Conservation (phyloP, 2,888 invertebrate genomes). For the Cantharis nigra region DNA sequence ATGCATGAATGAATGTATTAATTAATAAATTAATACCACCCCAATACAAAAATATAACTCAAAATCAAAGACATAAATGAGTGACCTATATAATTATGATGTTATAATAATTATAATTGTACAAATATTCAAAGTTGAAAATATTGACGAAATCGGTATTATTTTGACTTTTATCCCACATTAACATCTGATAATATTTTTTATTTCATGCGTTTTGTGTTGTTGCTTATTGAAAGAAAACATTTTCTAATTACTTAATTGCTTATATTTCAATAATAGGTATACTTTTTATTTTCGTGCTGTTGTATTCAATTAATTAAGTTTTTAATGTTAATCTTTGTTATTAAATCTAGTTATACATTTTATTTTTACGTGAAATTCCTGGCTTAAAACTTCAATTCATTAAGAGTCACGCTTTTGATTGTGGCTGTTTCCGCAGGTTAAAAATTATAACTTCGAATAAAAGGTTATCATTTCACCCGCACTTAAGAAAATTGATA, state of each 20-base stretch:
- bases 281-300: neutral
- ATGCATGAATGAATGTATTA: too few species aligned
- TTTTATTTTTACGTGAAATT: neutral
- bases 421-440: neutral
- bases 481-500: constrained; percentile 22
- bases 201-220: too few species aligned
- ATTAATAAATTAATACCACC: too few species aligned
- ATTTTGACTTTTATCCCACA: too few species aligned
- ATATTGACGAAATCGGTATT: too few species aligned
- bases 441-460: neutral
- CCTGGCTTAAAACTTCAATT: neutral
- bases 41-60: too few species aligned
- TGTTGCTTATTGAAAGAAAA: too few species aligned
- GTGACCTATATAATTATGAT: too few species aligned
- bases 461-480: constrained; percentile 22
- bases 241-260: neutral
- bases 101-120: too few species aligned
- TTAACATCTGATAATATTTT: too few species aligned
- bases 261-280: neutral
- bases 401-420: neutral
- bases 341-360: neutral
- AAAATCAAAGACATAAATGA: too few species aligned
- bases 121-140: too few species aligned
- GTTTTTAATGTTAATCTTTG: neutral
- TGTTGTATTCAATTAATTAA: neutral